These are phyloP conservation scores for Artibeus jamaicensis DNA, from an alignment of 2,797 vertebrate genomes.

Conservation along the genomic window DNA sequence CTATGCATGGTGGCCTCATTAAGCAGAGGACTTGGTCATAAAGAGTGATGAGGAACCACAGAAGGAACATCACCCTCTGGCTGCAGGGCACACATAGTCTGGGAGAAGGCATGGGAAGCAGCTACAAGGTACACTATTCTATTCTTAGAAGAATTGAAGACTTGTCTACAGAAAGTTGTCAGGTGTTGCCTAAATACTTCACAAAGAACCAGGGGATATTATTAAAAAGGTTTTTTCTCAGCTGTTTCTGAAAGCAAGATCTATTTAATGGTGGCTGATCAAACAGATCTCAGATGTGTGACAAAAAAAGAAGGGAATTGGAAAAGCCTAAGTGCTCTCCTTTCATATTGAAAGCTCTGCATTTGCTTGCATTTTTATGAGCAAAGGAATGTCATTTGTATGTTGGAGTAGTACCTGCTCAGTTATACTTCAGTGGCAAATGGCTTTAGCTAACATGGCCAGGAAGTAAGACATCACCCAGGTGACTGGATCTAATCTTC, in stretches of 20 bases:
- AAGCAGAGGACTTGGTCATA: neutral
- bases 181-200: neutral
- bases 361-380: neutral
- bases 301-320: neutral
- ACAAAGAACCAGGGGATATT: neutral
- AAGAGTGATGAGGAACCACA: neutral
- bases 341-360: neutral
- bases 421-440: neutral
- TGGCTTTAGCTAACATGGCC: neutral
- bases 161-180: neutral
- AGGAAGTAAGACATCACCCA: neutral
- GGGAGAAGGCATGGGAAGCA: neutral
- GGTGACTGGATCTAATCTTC: neutral
- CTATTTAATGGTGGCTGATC: neutral
- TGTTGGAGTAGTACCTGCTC: neutral
- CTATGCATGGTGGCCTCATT: neutral
- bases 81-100: neutral
- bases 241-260: constrained; percentile 16
- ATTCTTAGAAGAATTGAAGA: neutral
- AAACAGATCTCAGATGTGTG: neutral
- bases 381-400: neutral
- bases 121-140: neutral
- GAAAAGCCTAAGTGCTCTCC: neutral
- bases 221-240: neutral
- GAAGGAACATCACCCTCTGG: neutral